Conservation (phyloP, 1,140 invertebrate species). For the Atta texana region DNA sequence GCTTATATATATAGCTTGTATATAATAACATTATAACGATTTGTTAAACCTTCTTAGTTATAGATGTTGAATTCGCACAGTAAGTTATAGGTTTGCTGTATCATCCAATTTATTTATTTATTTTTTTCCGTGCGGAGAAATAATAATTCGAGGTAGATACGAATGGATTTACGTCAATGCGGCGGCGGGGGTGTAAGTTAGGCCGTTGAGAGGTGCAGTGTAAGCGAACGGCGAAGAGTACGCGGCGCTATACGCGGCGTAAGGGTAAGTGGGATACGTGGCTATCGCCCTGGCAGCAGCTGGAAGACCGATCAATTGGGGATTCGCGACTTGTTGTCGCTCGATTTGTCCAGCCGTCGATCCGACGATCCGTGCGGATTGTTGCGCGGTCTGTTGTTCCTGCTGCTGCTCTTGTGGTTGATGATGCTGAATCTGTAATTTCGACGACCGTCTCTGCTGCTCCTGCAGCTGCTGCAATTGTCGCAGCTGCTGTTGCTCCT, state of each 20-base stretch:
- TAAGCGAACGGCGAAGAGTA: conserved; percentile 82
- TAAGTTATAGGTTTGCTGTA: too few species aligned
- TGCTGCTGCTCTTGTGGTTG: conserved; percentile 28
- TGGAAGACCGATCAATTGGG: conserved; percentile 68
- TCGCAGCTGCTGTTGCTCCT: too few species aligned
- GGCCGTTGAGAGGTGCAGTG: conserved; percentile 72
- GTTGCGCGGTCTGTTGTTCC: conserved; percentile 33
- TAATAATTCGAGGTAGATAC: neutral
- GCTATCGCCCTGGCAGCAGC: conserved; percentile 67
- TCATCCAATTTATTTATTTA: too few species aligned
- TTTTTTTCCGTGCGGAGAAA: too few species aligned
- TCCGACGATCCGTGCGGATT: conserved; percentile 44
- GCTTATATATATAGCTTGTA: too few species aligned
- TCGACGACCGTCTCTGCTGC: conserved; percentile 32
- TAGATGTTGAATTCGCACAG: too few species aligned
- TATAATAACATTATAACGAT: too few species aligned
- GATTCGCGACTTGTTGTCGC: conserved; percentile 30
- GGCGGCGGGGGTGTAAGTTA: conserved; percentile 77
- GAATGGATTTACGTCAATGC: conserved; percentile 71
- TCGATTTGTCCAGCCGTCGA: conserved; percentile 46
- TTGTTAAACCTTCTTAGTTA: too few species aligned
- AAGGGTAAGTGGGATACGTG: conserved; percentile 79
- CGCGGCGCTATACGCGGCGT: conserved; percentile 76
- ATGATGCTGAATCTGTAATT: conserved; percentile 37
- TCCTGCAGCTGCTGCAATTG: conserved; percentile 32